Evolutionary conservation across 2,113 vertebrate genomes (phyloP), one percentile per base, ranked within the genome.

Genomic region (Chlorodrepanis virens): DNA sequence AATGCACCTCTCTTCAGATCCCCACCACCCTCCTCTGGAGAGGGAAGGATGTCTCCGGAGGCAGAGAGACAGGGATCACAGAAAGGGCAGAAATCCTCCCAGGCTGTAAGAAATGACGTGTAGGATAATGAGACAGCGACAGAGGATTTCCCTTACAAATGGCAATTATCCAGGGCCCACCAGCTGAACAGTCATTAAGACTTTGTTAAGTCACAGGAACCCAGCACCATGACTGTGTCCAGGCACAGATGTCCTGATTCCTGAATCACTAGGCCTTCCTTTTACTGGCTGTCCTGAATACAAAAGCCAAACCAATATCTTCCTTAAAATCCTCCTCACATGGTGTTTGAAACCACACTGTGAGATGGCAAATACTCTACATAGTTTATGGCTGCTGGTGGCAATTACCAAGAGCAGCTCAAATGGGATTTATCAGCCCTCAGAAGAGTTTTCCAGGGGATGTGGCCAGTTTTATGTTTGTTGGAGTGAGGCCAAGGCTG

Each of bases 131-230:
- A 64, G 64, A 45, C 49, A 84, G 40, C 22, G 24, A 59, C 80
- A 59, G 83, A 93, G 80, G 89, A 95, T 94, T 94, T 92, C 91
- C 81, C 84, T 81, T 47, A 27, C 27, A 54, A 77, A 92, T 91
- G 84, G 78, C 74, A 96, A 39, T 89, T 74, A 68, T 79, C 91
- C 94, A 93, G 37, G 28, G 45, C 65, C 81, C 65, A 56, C 65
- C 87, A 94, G 71, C 56, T 92, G 68, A 64, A 68, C 13, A 35
- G 40, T 64, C 65, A 39, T 64, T 93, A 53, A 83, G 52, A 40
- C 13, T 83, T 64, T 4, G 23, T 72, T 75, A 81, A 87, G 69
- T 67, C 92, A 83, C 60, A 81, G 79, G 76, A 95, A 77, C 42
- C n/a, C 82, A 71, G 39, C 31, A 64, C 75, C 39, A 40, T 14